Conservation (phyloP, 2,888 invertebrate species). For the Corbicula japonica region DNA sequence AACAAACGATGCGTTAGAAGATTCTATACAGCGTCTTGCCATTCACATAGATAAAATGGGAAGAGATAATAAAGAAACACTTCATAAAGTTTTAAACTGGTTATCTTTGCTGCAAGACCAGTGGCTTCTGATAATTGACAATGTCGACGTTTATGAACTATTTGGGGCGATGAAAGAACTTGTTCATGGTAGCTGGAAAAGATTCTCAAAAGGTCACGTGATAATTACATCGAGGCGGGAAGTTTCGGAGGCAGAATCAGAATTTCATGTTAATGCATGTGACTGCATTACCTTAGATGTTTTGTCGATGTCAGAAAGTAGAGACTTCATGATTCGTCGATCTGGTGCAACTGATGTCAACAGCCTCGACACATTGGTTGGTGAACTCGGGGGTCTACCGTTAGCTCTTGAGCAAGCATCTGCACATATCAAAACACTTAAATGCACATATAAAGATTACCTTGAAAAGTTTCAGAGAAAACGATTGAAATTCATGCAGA, state of each 20-base stretch:
- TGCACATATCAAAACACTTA: too few species aligned
- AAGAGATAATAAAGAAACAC: not conserved
- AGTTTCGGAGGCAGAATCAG: not conserved
- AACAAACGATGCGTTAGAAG: not conserved
- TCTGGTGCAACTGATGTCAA: not conserved
- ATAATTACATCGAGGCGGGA: not conserved
- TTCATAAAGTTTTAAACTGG: not conserved
- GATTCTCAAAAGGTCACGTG: too few species aligned
- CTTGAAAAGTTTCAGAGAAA: not conserved
- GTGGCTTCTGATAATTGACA: not conserved
- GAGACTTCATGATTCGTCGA: not conserved
- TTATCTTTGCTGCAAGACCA: not conserved
- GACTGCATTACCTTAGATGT: not conserved
- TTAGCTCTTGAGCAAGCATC: too few species aligned
- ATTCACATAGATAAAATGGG: not conserved
- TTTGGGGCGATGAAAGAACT: not conserved
- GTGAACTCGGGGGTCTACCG: not conserved
- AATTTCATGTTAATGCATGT: not conserved
- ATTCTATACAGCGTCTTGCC: not conserved
- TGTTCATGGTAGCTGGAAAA: too few species aligned
- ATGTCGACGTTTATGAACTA: not conserved
- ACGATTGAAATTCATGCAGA: too few species aligned
- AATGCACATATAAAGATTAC: not conserved
- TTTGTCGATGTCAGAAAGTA: not conserved
- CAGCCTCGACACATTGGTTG: not conserved